phyloP scores from a whole-genome alignment of 2,888 invertebrate species.

The Aphrophora alni region DNA sequence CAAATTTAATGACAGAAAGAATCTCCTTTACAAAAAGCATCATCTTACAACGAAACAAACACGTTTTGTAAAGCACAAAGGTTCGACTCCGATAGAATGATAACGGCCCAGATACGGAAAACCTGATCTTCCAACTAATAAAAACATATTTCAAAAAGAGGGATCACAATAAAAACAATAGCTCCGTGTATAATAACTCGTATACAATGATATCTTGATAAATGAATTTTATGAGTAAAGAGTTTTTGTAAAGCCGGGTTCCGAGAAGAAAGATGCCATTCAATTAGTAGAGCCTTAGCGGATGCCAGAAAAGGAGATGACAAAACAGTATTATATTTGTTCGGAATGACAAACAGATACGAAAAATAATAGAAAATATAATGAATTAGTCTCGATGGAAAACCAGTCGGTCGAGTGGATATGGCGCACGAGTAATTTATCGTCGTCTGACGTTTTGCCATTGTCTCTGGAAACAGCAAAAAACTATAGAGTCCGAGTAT shows the following conservation, averaged over 20 bases:
- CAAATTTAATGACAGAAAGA: background rate
- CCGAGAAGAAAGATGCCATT: slow-evolving; percentile 16
- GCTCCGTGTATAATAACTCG: background rate
- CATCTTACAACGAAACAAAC: background rate
- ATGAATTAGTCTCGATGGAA: background rate
- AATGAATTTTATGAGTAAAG: background rate
- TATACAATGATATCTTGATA: slow-evolving; percentile 9
- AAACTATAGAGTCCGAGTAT: slow-evolving; percentile 3
- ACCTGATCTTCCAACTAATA: background rate
- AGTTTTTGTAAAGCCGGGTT: background rate
- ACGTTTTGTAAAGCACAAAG: background rate
- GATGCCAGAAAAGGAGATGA: slow-evolving; percentile 17
- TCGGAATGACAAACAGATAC: slow-evolving; percentile 36
- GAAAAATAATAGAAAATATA: slow-evolving; percentile 29
- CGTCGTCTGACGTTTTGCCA: background rate
- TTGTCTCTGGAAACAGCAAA: slow-evolving; percentile 22
- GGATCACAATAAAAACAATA: background rate
- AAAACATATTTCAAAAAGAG: slow-evolving; percentile 1
- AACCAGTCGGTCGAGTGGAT: background rate
- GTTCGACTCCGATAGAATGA: background rate
- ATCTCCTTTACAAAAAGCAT: background rate
- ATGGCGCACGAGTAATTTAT: slow-evolving; percentile 25
- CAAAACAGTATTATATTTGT: slow-evolving; percentile 23
- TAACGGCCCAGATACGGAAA: background rate
- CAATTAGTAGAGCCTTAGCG: background rate